Evolutionary conservation across 2,888 invertebrate genomes (phyloP).

Genomic region (Lasioglossum marginatum): DNA sequence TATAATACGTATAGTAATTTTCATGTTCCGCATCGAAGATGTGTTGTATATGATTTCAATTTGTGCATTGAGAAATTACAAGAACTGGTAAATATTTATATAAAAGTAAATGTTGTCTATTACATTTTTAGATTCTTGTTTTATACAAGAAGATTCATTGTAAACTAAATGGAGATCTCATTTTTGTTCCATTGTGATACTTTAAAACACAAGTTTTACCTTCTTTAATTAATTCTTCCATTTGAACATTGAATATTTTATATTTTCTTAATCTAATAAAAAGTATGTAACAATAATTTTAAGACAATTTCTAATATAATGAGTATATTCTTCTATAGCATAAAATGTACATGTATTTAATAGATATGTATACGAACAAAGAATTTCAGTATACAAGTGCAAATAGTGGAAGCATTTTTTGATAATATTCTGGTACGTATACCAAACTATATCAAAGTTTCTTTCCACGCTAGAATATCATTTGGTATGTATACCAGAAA

Average conservation of each 20-base stretch:
- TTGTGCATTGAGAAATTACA: not conserved
- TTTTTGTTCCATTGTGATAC: not conserved
- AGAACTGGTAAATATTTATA: not conserved
- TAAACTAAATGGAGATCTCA: not conserved
- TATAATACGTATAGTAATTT: not conserved
- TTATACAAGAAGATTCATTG: not conserved
- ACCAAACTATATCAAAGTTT: conserved; percentile 28
- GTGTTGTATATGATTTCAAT: not conserved
- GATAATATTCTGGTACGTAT: conserved; percentile 40
- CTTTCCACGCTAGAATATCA: conserved; percentile 18
- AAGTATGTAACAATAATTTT: not conserved
- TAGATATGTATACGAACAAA: conserved; percentile 10
- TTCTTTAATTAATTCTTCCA: not conserved
- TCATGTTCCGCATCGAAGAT: not conserved
- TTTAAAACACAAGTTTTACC: not conserved
- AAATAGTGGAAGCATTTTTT: conserved; percentile 49
- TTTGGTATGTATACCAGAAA: conserved; percentile 41
- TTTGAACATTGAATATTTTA: not conserved
- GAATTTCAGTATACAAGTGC: conserved; percentile 31
- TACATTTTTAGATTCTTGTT: not conserved
- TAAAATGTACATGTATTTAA: conserved; percentile 24
- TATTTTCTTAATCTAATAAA: not conserved
- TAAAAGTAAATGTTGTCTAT: not conserved
- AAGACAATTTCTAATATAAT: conserved; percentile 8
- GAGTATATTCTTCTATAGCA: conserved; percentile 7